phyloP scores from a whole-genome alignment of 2,113 vertebrate species.

The Mobula hypostoma region DNA sequence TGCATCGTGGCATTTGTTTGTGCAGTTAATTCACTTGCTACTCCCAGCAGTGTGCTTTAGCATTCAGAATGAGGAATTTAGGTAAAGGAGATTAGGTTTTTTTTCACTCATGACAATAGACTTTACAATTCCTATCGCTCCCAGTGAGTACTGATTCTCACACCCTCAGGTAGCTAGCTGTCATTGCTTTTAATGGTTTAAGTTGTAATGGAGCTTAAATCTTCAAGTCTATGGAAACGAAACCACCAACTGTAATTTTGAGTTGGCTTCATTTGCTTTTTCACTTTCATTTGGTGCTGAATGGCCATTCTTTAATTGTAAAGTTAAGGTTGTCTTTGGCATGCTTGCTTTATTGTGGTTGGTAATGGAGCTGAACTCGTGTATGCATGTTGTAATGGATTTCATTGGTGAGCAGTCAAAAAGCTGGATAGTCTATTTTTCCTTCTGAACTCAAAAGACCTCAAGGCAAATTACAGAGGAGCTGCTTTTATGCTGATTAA shows the following conservation, averaged over 20 bases:
- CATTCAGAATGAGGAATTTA: conserved; percentile 62
- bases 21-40: conserved; percentile 44
- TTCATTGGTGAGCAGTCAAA: background rate
- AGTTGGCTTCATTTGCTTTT: too few relatives aligned
- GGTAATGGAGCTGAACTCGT: background rate
- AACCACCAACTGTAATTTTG: background rate
- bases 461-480: background rate
- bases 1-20: conserved; percentile 47
- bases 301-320: background rate
- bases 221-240: background rate
- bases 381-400: background rate
- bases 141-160: conserved; percentile 18
- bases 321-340: background rate
- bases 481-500: background rate
- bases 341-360: background rate
- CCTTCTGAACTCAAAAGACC: background rate
- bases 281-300: background rate
- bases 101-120: conserved; percentile 18
- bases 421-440: background rate
- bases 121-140: conserved; percentile 23
- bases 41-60: conserved; percentile 61
- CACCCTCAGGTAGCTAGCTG: conserved; percentile 6
- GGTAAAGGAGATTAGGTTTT: conserved; percentile 48
- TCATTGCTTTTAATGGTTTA: background rate
- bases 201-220: background rate